Evolutionary conservation across 2,888 invertebrate species (phyloP).

Genomic region (Microctonus brassicae): DNA sequence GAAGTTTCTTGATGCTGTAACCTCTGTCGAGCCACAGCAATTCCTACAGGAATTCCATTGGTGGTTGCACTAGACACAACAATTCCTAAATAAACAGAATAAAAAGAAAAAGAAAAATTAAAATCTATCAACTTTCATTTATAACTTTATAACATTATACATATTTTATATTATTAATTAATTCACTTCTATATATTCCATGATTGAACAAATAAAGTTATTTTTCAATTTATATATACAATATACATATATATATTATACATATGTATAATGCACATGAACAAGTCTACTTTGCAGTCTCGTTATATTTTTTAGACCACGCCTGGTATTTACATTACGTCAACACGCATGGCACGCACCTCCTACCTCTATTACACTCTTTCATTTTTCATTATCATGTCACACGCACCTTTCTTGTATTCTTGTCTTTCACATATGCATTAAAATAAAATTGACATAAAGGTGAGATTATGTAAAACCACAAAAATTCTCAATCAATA

Average conservation of each 20-base stretch:
- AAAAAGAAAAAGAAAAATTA: too few relatives aligned
- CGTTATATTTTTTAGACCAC: constrained; percentile 56
- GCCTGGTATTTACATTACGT: constrained; percentile 62
- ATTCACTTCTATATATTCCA: too few relatives aligned
- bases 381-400: constrained; percentile 26
- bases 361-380: constrained; percentile 58
- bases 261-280: constrained; percentile 12
- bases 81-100: constrained; percentile 54
- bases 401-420: constrained; percentile 5
- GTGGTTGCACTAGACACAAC: constrained; percentile 62
- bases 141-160: too few relatives aligned
- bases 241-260: constrained; percentile 14
- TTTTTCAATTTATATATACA: neutral
- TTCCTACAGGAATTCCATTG: constrained; percentile 81
- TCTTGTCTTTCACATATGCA: constrained; percentile 27
- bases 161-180: too few relatives aligned
- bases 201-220: too few relatives aligned
- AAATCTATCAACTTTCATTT: too few relatives aligned
- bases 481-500: too few relatives aligned
- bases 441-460: too few relatives aligned
- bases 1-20: constrained; percentile 73
- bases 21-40: constrained; percentile 86
- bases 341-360: constrained; percentile 67
- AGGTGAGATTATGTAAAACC: too few relatives aligned
- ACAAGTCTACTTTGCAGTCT: constrained; percentile 36